Base-by-base conservation (phyloP, 2,797 vertebrate species). In the Sebastes trivittatus region DNA sequence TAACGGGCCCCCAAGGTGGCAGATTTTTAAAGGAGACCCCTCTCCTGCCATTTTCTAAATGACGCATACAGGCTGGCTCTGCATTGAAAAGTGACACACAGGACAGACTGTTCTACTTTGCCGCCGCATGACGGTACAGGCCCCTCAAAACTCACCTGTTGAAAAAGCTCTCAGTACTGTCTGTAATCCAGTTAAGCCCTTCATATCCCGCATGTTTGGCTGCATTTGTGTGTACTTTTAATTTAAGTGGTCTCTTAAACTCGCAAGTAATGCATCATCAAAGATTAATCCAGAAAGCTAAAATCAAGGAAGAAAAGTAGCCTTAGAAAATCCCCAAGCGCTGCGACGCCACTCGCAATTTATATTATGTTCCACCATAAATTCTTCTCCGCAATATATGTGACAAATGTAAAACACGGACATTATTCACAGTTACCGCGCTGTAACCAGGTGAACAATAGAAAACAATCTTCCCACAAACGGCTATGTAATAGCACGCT, bases 1-100 rank as follows among this genome's bases (percentile, higher is more conserved):
- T 93, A 91, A 93, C 91, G 75, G 55, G 84, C 86, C 91, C 88
- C 83, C 74, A 78, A 90, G 87, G 86, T 87, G 83, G 58, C 29
- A 81, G 84, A 78, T 82, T 88, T 89, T 70, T 79, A 75, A 75
- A 83, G 80, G 36, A 89, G 82, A 85, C 85, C 87, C 82, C 60
- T 87, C 62, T 87, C 62, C 58, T 77, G 71, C 78, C 75, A 62
- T 82, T 81, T 86, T 84, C 73, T 81, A 80, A 87, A 78, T 71
- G 72, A 72, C 34, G 59, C 63, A 68, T 34, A 42, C 36, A 77
- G 79, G 67, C 77, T 54, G 71, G 60, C 80, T 81, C 27, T 42
- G 54, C 78, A 89, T 82, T 86, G 66, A 80, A 62, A 78, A 66
- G 82, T 86, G 63, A 79, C 85, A 81, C 58, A 73, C 54, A 81